These are phyloP conservation scores for Orestias chungarensis DNA, from an alignment of 2,797 vertebrate species.

Conservation along the genomic window DNA sequence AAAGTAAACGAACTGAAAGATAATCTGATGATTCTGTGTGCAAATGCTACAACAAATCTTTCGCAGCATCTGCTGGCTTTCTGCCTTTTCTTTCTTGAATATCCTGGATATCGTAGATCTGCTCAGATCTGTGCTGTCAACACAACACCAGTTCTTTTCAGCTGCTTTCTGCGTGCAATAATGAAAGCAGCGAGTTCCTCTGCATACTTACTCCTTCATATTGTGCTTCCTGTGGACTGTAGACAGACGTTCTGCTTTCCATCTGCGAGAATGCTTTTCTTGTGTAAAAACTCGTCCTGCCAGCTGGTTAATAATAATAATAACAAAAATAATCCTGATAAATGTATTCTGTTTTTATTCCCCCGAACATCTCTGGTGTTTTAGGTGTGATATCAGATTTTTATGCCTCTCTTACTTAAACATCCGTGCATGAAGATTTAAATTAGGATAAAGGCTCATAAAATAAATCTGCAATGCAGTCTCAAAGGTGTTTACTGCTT, in stretches of 20 bases:
- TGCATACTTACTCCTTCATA: not conserved
- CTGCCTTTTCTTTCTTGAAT: slow-evolving; percentile 16
- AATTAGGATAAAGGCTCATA: slow-evolving; percentile 23
- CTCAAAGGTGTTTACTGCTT: slow-evolving; percentile 14
- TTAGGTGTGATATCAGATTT: slow-evolving; percentile 9
- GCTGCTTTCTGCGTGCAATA: not conserved
- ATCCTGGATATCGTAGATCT: not conserved
- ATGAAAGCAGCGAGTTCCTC: not conserved
- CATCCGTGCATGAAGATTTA: not conserved
- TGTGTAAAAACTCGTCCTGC: not conserved
- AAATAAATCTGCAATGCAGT: slow-evolving; percentile 32
- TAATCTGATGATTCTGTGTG: slow-evolving; percentile 3
- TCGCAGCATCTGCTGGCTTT: not conserved
- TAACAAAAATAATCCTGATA: not conserved
- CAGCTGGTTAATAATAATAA: not conserved
- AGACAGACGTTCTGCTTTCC: slow-evolving; percentile 3
- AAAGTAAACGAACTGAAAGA: not conserved
- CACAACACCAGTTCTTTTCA: not conserved
- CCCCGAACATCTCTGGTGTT: not conserved
- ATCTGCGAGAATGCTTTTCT: not conserved
- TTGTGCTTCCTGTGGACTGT: not conserved
- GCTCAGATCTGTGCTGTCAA: not conserved
- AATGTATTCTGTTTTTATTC: not conserved
- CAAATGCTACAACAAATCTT: slow-evolving; percentile 8
- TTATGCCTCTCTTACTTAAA: slow-evolving; percentile 15